Percentiles rank a stretch among this genome's conserved stretches.
Conservation (phyloP, 2,888 invertebrate species). For the Dryobotodes eremita region DNA sequence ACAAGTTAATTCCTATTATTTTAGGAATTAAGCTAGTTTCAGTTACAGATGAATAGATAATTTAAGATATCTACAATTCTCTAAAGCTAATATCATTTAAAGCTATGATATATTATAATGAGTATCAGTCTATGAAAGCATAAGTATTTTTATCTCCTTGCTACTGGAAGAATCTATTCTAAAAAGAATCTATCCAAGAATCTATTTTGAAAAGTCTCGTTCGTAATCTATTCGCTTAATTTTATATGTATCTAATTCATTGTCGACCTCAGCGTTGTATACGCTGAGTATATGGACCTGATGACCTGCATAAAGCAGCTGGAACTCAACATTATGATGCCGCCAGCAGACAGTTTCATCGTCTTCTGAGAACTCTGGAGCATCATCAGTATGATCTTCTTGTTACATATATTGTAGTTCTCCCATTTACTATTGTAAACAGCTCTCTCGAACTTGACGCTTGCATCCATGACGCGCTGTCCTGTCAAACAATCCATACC, state of each 20-base stretch:
- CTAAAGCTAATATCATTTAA: background rate
- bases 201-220: background rate
- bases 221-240: background rate
- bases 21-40: background rate
- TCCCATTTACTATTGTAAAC: constrained; percentile 73
- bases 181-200: background rate
- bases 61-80: background rate
- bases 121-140: constrained; percentile 1
- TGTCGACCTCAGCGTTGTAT: constrained; percentile 77
- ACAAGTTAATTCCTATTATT: background rate
- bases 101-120: background rate
- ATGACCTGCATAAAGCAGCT: constrained; percentile 76
- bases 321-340: constrained; percentile 73
- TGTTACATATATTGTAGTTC: constrained; percentile 65
- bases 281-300: constrained; percentile 78
- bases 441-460: constrained; percentile 61
- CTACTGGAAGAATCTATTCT: background rate
- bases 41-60: background rate
- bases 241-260: constrained; percentile 50
- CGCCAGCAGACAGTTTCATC: constrained; percentile 78
- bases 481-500: constrained; percentile 72
- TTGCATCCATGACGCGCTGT: constrained; percentile 70
- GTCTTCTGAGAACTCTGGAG: constrained; percentile 79
- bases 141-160: background rate
- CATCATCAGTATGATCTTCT: constrained; percentile 73